phyloP scores from a whole-genome alignment of 2,113 vertebrate species.

The Aldabrachelys gigantea region DNA sequence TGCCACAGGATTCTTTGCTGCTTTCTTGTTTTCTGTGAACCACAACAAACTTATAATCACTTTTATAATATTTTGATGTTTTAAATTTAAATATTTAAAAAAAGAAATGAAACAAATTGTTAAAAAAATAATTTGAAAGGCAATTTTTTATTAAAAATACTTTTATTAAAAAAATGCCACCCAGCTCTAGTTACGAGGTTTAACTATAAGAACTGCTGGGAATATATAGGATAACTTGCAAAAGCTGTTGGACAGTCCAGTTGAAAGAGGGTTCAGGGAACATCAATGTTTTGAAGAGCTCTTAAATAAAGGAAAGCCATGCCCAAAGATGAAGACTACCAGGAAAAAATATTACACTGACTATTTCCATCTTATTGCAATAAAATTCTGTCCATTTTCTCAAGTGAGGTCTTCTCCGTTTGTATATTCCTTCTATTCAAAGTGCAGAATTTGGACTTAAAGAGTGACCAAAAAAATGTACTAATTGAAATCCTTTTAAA shows the following conservation, averaged over 20 bases:
- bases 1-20: too few species aligned
- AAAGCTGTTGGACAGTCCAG: neutral
- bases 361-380: neutral
- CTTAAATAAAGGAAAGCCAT: neutral
- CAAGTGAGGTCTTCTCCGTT: neutral
- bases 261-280: neutral
- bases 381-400: neutral
- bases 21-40: too few species aligned
- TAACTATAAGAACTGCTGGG: neutral
- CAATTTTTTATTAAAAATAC: neutral
- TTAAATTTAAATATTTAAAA: too few species aligned
- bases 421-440: neutral
- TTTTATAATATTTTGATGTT: too few species aligned
- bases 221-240: neutral
- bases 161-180: neutral
- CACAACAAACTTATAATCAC: too few species aligned
- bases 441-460: neutral
- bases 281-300: neutral
- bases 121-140: too few species aligned
- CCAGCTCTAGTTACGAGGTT: neutral
- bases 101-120: too few species aligned
- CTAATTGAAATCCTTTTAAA: slow-evolving; percentile 25
- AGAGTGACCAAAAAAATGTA: neutral
- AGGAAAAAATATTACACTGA: neutral
- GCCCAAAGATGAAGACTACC: neutral